A percentile compares a stretch with the other conserved stretches of the same genome.
Evolutionary conservation across 1,140 invertebrate genomes (phyloP).

Genomic region (Semibalanus balanoides): DNA sequence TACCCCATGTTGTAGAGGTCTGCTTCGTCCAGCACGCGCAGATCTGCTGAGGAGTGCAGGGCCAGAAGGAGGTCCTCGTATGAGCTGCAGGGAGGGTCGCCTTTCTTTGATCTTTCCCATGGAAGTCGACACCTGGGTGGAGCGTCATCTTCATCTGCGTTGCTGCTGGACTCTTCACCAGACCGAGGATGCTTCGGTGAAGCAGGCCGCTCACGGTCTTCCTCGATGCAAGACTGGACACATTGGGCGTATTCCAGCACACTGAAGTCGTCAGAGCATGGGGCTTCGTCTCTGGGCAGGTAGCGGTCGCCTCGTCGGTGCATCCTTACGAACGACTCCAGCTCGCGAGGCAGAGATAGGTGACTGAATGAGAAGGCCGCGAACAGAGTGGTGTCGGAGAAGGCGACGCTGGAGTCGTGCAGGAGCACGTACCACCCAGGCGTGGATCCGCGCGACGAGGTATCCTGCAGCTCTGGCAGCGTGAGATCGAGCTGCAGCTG

Average conservation of each 20-base stretch:
- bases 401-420: not conserved
- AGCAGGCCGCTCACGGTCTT: not conserved
- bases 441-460: too few relatives aligned
- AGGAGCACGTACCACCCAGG: not conserved
- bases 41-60: not conserved
- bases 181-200: too few relatives aligned
- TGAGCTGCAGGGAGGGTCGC: too few relatives aligned
- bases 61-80: not conserved
- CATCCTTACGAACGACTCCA: not conserved
- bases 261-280: not conserved
- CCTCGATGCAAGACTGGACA: not conserved
- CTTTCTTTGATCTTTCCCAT: too few relatives aligned
- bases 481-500: not conserved
- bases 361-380: not conserved
- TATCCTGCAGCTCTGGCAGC: not conserved
- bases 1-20: too few relatives aligned
- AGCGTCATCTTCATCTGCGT: too few relatives aligned
- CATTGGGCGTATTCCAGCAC: not conserved
- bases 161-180: too few relatives aligned
- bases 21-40: not conserved
- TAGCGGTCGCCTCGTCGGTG: not conserved
- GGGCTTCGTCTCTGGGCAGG: not conserved
- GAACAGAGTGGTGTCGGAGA: not conserved
- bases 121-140: too few relatives aligned
- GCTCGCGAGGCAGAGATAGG: not conserved